Base-by-base conservation (phyloP, 2,888 invertebrate genomes). In the Melolontha melolontha region DNA sequence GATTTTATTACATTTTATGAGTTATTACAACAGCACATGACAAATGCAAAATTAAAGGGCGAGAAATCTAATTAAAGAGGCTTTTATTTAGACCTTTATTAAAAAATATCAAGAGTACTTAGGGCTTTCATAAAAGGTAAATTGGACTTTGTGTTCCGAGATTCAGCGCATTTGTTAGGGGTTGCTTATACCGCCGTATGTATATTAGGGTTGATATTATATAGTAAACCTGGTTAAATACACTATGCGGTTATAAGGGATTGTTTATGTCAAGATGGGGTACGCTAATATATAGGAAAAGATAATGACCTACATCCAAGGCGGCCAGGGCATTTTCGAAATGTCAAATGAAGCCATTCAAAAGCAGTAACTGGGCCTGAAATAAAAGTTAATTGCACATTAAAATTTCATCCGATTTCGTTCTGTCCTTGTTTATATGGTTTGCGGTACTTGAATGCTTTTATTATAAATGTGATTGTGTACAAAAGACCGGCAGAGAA, bases 161-260 rank as follows among this genome's bases (percentile, higher is more conserved):
- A 74, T 74, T 75, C 68, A 52, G 67, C 66, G 67, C 68, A 74
- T 74, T 74, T 71, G 73, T 69, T 68, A 71, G 73, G 73, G 72
- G 10, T 72, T 65, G 52, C 70, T 70, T 74, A 74, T 74, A 73
- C 74, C 71, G n/a, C 22, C 73, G 73, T 73, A 74, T 74, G 74
- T 69, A 75, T 74, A 75, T 74, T 75, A 71, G 74, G 71, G 72
- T 73, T 72, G 69, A 73, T 75, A 75, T 75, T 74, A 74, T 73
- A 74, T 76, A 74, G 74, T 72, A 74, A 74, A 71, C 70, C 71
- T 70, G 71, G 67, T 73, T 74, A 75, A 75, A 76, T 76, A 75
- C 72, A 74, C 70, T 34, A 34, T 34, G 34, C 6, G 34, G 34
- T 34, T 34, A 34, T 34, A 34, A 70, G 73, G 74, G 73, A 72